Conservation (phyloP, 2,888 invertebrate genomes). For the Troglohyphantes excavatus region DNA sequence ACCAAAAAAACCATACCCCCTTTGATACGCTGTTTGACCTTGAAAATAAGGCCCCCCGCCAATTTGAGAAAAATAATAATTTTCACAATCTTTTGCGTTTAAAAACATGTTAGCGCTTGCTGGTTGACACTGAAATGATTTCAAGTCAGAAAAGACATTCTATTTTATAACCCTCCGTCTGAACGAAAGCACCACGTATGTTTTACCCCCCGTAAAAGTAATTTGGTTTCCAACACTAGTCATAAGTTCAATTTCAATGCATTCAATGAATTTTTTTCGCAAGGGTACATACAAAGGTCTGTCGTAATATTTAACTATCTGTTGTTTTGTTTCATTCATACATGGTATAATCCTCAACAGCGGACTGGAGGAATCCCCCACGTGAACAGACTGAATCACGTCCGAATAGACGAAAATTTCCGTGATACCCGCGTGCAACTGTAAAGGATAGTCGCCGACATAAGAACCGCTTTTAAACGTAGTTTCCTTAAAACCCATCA, state of each 20-base stretch:
- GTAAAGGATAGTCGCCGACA: constrained; percentile 22
- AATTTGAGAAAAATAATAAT: constrained; percentile 30
- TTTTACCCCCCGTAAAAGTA: constrained; percentile 15
- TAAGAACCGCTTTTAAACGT: constrained; percentile 2
- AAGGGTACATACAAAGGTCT: constrained; percentile 27
- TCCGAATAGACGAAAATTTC: constrained; percentile 62
- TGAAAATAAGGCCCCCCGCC: constrained; percentile 29
- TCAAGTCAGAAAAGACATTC: accelerated
- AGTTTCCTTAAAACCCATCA: constrained; percentile 1
- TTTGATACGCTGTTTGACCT: neutral
- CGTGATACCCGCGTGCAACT: constrained; percentile 32
- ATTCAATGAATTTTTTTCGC: constrained; percentile 29
- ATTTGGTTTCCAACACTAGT: constrained; percentile 33
- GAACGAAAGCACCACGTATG: constrained; percentile 15
- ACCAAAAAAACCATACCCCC: constrained; percentile 46
- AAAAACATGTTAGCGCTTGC: constrained; percentile 1
- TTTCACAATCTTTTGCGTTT: constrained; percentile 21
- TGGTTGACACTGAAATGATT: neutral
- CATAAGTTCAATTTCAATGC: constrained; percentile 29
- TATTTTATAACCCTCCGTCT: constrained; percentile 20
- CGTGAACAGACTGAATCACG: constrained; percentile 31
- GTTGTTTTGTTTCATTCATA: constrained; percentile 43
- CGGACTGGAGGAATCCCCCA: constrained; percentile 36
- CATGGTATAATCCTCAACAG: constrained; percentile 55
- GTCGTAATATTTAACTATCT: constrained; percentile 46